Base-by-base conservation (phyloP, 2,113 vertebrate genomes). In the Chroicocephalus ridibundus region DNA sequence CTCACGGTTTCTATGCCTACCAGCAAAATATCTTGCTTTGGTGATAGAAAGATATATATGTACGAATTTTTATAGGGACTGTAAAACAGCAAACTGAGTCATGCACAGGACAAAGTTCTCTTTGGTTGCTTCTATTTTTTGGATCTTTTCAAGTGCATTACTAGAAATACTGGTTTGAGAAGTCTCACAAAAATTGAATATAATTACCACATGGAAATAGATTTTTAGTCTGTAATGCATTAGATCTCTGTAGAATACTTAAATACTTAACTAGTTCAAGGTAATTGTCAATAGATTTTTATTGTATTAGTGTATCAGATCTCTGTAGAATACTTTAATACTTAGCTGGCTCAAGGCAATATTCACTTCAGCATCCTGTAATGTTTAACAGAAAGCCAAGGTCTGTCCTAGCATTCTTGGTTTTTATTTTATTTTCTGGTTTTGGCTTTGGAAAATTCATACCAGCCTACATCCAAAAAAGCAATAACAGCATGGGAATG, bases 171-270 rank as follows among this genome's bases (percentile, higher is more conserved):
- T 6, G 14, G 87, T 94, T 79, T 75, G 57, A 87, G 75, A 95
- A 91, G 49, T 91, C 24, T 92, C 60, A 84, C 12, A 90, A 91
- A 83, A 93, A 84, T 27, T 72, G 14, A 16, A 36, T 66, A 42
- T 40, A 71, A 71, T 91, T 91, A 93, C 71, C 32, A 80, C 72
- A 60, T 26, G 88, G 55, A 97, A 95, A 95, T 81, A 82, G 62
- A 85, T 86, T 93, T 97, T 95, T 69, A 84, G 20, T 82, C 31
- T 90, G 21, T 75, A 72, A 42, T 85, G 42, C 26, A 60, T 84
- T 65, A 83, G 19, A 77, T 60, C n/a, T 90, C 60, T 79, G 52
- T 68, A 83, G 86, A 76, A 68, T 81, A 55, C 60, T 52, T 86
- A 88, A 82, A 58, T 78, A 49, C 71, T 80, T 93, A 83, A 74